phyloP scores from a whole-genome alignment of 2,797 vertebrate genomes.

The Meriones psammophilus region DNA sequence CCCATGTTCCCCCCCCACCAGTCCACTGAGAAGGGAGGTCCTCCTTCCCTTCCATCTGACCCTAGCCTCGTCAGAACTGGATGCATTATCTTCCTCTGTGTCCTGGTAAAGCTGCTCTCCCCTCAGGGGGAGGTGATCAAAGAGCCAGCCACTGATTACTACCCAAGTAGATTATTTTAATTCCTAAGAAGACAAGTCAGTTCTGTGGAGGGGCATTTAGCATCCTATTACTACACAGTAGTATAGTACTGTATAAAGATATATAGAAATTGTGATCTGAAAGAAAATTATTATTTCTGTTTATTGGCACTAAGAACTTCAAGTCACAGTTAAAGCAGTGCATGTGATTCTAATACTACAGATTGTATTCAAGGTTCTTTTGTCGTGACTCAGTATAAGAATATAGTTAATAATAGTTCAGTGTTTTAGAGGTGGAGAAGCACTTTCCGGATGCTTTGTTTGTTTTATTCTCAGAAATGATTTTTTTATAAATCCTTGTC shows the following conservation, averaged over 20 bases:
- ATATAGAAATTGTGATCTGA: background rate
- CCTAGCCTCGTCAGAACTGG: too few species aligned
- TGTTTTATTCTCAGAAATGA: background rate
- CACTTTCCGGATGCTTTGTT: background rate
- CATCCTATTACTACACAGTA: background rate
- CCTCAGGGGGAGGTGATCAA: too few species aligned
- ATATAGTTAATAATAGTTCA: background rate
- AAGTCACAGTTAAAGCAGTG: background rate
- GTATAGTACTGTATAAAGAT: background rate
- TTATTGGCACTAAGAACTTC: background rate
- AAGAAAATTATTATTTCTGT: background rate
- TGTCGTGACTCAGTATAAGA: background rate
- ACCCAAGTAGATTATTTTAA: background rate
- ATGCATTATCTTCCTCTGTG: too few species aligned
- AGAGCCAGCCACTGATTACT: too few species aligned
- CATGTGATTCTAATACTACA: background rate
- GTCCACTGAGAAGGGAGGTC: too few species aligned
- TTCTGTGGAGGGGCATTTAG: background rate
- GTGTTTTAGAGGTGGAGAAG: background rate
- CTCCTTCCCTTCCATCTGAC: too few species aligned
- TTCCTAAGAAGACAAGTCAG: background rate
- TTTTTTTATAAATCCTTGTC: background rate
- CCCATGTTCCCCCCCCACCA: too few species aligned
- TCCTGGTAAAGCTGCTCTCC: too few species aligned
- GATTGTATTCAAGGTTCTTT: background rate